These are phyloP conservation scores for Onychomys arenicola DNA, from an alignment of 2,797 vertebrate species.

Conservation along the genomic window DNA sequence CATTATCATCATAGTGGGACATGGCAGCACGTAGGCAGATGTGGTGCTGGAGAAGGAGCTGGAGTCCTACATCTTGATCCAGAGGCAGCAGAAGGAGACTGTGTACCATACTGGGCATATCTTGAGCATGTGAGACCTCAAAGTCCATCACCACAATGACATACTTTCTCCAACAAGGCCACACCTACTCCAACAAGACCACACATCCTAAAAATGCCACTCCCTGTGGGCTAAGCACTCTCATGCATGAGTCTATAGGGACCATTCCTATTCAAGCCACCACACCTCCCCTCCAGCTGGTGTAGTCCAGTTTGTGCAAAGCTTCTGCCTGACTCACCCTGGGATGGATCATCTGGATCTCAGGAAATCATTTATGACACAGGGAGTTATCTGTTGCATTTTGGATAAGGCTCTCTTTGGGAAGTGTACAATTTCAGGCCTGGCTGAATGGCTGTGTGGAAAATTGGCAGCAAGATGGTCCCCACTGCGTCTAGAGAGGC, in stretches of 20 bases:
- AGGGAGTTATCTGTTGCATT: neutral
- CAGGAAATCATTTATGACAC: slow-evolving; percentile 42
- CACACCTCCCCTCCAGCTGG: neutral
- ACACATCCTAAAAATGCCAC: neutral
- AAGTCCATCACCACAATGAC: neutral
- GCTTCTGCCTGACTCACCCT: neutral
- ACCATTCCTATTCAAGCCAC: neutral
- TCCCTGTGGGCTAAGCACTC: neutral
- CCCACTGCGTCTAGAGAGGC: neutral
- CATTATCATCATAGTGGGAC: neutral
- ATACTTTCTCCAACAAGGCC: neutral
- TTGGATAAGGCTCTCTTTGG: neutral
- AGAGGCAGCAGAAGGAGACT: neutral
- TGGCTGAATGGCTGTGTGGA: neutral
- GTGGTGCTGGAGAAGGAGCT: too few relatives aligned
- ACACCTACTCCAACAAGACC: neutral
- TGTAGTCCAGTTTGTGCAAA: too few relatives aligned
- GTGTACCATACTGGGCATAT: neutral
- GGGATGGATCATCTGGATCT: neutral
- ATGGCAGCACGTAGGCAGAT: neutral
- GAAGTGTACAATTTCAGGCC: neutral
- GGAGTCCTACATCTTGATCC: neutral
- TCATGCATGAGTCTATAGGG: neutral
- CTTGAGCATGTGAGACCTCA: neutral
- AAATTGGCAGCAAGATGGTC: neutral